phyloP scores from a whole-genome alignment of 2,888 invertebrate species.

The Tetropium fuscum region DNA sequence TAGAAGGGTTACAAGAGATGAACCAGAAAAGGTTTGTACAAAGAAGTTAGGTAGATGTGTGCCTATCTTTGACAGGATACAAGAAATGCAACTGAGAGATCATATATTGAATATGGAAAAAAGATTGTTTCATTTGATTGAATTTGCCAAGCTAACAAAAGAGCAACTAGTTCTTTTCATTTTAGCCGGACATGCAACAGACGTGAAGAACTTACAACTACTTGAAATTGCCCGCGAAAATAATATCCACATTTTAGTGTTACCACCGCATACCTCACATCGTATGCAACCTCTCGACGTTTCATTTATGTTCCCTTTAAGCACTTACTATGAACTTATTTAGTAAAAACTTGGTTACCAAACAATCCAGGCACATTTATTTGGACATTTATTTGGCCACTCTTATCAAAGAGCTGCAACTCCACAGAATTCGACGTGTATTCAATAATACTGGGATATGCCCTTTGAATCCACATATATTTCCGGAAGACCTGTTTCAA shows the following conservation, averaged over 20 bases:
- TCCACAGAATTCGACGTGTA: too few species aligned
- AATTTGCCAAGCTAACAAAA: conserved; percentile 23
- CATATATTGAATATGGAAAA: conserved; percentile 21
- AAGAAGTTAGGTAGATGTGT: neutral
- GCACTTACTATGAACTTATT: neutral
- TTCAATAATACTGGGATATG: too few species aligned
- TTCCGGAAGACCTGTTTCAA: too few species aligned
- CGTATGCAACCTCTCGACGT: conserved; percentile 52
- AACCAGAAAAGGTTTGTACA: neutral
- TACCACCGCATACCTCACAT: conserved; percentile 53
- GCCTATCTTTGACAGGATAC: neutral
- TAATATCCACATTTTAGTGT: conserved; percentile 52
- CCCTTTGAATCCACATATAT: too few species aligned
- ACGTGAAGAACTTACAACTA: conserved; percentile 49
- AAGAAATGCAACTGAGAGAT: neutral
- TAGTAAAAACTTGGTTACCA: too few species aligned
- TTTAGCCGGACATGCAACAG: conserved; percentile 28
- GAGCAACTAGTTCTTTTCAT: conserved; percentile 27
- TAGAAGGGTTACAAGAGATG: neutral
- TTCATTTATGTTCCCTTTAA: neutral
- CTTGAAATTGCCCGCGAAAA: conserved; percentile 50
- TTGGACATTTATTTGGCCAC: too few species aligned
- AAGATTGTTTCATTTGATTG: conserved; percentile 15
- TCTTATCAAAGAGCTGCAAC: too few species aligned
- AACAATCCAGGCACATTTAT: too few species aligned